A percentile compares a stretch with the other conserved stretches of the same genome.
Evolutionary conservation across 2,113 vertebrate genomes (phyloP).

Genomic region (Coreoperca whiteheadi): DNA sequence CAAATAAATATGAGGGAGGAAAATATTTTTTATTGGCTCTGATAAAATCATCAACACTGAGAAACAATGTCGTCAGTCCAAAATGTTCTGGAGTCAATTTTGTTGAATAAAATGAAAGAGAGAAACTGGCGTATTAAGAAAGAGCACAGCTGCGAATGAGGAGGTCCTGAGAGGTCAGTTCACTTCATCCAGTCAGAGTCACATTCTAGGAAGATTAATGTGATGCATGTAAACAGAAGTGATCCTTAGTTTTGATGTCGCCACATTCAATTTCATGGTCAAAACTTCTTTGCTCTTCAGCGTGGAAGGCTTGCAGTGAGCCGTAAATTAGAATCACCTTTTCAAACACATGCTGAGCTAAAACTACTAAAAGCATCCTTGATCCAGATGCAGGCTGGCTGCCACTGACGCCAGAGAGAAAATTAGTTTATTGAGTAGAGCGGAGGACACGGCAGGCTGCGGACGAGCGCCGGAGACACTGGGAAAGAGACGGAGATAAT

Average conservation of each 20-base stretch:
- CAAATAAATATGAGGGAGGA: not conserved
- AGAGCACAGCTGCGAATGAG: slow-evolving; percentile 10
- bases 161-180: slow-evolving; percentile 43
- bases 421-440: slow-evolving; percentile 58
- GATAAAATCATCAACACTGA: not conserved
- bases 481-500: slow-evolving; percentile 60
- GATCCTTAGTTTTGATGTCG: slow-evolving; percentile 61
- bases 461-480: slow-evolving; percentile 53
- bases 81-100: slow-evolving; percentile 37
- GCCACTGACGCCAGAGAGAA: slow-evolving; percentile 59
- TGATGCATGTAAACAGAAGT: slow-evolving; percentile 64
- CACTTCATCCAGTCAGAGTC: slow-evolving; percentile 43
- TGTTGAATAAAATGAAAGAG: slow-evolving; percentile 24
- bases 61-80: not conserved
- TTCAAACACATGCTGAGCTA: slow-evolving; percentile 68
- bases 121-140: not conserved
- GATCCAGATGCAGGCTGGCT: slow-evolving; percentile 68
- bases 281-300: slow-evolving; percentile 37
- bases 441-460: slow-evolving; percentile 40
- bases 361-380: slow-evolving; percentile 69
- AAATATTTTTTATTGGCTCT: not conserved
- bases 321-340: slow-evolving; percentile 76
- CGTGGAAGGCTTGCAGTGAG: slow-evolving; percentile 44
- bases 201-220: slow-evolving; percentile 53
- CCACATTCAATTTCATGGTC: slow-evolving; percentile 63